Percentiles rank a stretch among this genome's conserved stretches.
Evolutionary conservation across 2,113 vertebrate species (phyloP).

Genomic region (Gasterosteus nipponicus): DNA sequence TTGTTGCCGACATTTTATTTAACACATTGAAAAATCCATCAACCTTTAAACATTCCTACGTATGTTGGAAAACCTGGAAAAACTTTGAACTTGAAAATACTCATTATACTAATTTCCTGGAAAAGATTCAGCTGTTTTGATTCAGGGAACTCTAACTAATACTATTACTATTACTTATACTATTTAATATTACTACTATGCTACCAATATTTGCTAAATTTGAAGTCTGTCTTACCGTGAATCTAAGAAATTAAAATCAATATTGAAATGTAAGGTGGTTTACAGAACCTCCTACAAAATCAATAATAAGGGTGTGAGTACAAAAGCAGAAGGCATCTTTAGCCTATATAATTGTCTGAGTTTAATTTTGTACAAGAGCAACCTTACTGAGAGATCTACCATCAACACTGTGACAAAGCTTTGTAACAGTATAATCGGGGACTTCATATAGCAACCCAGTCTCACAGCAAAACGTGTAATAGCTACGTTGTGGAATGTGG

Average conservation of each 20-base stretch:
- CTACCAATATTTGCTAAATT: background rate
- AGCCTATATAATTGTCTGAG: background rate
- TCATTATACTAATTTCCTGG: background rate
- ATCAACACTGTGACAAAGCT: background rate
- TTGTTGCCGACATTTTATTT: background rate
- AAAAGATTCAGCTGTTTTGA: background rate
- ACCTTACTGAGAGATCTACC: background rate
- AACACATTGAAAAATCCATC: background rate
- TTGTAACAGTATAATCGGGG: conserved; percentile 5
- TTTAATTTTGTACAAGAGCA: background rate
- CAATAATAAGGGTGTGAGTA: background rate
- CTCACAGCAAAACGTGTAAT: no score
- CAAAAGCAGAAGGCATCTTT: background rate
- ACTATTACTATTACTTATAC: background rate
- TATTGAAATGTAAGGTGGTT: background rate
- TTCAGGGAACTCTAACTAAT: background rate
- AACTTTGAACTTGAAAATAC: background rate
- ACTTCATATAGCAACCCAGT: background rate
- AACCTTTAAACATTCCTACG: background rate
- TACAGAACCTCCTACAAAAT: background rate
- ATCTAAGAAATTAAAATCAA: background rate
- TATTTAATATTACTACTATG: background rate
- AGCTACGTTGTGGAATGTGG: no score
- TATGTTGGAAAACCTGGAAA: background rate
- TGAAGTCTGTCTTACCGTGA: background rate